phyloP scores from a whole-genome alignment of 1,140 invertebrate genomes.

The Hydropsyche tenuis region DNA sequence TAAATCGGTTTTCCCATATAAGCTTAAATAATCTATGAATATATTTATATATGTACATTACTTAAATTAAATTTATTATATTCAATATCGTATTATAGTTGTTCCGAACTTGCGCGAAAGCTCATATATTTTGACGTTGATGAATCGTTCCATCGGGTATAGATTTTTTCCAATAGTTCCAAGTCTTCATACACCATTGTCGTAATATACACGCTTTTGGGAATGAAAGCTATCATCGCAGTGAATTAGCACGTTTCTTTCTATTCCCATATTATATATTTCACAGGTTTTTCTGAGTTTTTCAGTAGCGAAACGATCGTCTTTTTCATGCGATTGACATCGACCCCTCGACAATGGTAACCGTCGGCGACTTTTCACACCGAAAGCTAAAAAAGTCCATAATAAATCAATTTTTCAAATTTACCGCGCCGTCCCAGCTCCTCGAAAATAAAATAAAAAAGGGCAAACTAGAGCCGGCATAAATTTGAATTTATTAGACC shows the following conservation, averaged over 20 bases:
- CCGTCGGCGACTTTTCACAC: background rate
- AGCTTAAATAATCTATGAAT: background rate
- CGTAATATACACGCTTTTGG: no score
- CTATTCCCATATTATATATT: no score
- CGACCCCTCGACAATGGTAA: background rate
- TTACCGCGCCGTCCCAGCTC: background rate
- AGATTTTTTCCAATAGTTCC: background rate
- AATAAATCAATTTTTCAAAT: conserved; percentile 13
- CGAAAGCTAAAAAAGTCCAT: background rate
- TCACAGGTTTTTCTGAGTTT: no score
- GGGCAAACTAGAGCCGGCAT: background rate
- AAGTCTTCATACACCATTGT: no score
- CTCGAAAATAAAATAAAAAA: background rate
- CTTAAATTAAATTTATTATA: conserved; percentile 17
- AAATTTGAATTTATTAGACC: conserved; percentile 26
- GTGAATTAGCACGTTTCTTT: no score
- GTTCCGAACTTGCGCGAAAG: background rate
- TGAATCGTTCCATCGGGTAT: conserved; percentile 11
- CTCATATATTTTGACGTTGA: conserved; percentile 17
- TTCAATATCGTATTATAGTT: background rate
- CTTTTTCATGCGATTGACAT: no score
- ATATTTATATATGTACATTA: background rate
- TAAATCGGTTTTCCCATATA: no score
- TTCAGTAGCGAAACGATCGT: no score
- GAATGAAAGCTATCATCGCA: no score